Conservation (phyloP, 2,797 vertebrate species). For the Gouania willdenowi region DNA sequence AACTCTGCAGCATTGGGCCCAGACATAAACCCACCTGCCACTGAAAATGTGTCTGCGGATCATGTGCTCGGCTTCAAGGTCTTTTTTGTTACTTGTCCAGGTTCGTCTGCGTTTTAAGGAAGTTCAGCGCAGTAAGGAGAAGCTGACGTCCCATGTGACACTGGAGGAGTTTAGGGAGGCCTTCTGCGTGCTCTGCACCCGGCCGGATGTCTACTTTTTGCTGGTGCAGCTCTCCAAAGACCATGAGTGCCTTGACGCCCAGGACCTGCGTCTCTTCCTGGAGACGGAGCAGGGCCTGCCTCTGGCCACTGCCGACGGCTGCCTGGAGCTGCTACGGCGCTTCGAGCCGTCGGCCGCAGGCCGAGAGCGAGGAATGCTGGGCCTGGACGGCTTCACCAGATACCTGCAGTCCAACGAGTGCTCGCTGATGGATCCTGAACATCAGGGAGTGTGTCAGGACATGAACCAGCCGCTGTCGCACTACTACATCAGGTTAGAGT, state of each 20-base stretch:
- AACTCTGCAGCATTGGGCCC: no score
- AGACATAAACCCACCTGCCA: no score
- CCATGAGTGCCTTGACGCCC: constrained; percentile 90
- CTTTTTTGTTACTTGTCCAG: constrained; percentile 33
- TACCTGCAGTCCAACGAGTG: constrained; percentile 93
- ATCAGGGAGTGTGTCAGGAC: constrained; percentile 90
- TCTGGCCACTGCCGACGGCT: constrained; percentile 87
- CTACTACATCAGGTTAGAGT: constrained; percentile 86
- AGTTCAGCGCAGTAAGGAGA: constrained; percentile 95
- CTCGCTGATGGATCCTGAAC: constrained; percentile 92
- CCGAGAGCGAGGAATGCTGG: constrained; percentile 84
- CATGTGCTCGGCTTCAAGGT: no score
- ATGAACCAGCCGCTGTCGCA: constrained; percentile 94
- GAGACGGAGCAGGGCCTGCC: constrained; percentile 94
- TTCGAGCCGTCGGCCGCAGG: constrained; percentile 89
- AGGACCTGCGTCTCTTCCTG: constrained; percentile 93
- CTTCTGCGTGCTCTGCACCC: constrained; percentile 92
- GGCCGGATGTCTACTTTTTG: constrained; percentile 94
- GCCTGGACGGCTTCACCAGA: constrained; percentile 91
- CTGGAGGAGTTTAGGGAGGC: constrained; percentile 95
- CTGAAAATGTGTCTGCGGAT: no score
- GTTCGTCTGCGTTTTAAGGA: constrained; percentile 93
- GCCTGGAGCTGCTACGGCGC: constrained; percentile 86
- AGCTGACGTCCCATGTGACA: constrained; percentile 92
- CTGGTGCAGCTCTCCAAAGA: constrained; percentile 97